Evolutionary conservation across 1,140 invertebrate species (phyloP), one percentile per base, ranked within the genome.

Genomic region (Metopolophium dirhodum): DNA sequence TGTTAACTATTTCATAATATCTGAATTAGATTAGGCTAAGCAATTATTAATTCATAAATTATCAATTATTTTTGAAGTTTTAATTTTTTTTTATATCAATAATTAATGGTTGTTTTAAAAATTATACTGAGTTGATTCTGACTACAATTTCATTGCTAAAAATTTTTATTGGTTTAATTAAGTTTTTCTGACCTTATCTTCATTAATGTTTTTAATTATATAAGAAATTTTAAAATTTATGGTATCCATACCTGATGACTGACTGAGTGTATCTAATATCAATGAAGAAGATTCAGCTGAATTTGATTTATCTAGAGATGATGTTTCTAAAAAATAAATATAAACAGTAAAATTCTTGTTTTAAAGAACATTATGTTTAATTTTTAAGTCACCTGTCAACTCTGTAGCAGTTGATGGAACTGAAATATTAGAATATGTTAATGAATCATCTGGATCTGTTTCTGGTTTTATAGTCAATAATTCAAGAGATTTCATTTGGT

Each of bases 221-320:
- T 30, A 68, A 68, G 2, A 68, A 30, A n/a, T 68, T 30, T 14
- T n/a, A 3, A n/a, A n/a, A 77, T n/a, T n/a, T n/a, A n/a, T 77
- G 61, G n/a, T n/a, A 77, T 18, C 30, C n/a, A 77, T 77, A 77
- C 61, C 61, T 77, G 61, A 77, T 7, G 61, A 77, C n/a, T 77
- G 61, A 77, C 61, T 77, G 30, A 77, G n/a, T 35, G 61, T 77
- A 77, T 77, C 61, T n/a, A 77, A 77, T n/a, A 77, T 77, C 61
- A 77, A 35, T 77, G 61, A 77, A n/a, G 30, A n/a, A n/a, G 61
- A 77, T 77, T 77, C 61, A n/a, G n/a, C 61, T n/a, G 14, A 18
- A 77, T 77, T 77, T 77, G 30, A 77, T 7, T 77, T 77, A 68
- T 68, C 61, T 68, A n/a, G 11, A 18, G 30, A 77, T 77, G 14